Percentiles rank a stretch among this genome's conserved stretches.
phyloP scores from a whole-genome alignment of 1,140 invertebrate genomes.

The Lethocerus indicus region DNA sequence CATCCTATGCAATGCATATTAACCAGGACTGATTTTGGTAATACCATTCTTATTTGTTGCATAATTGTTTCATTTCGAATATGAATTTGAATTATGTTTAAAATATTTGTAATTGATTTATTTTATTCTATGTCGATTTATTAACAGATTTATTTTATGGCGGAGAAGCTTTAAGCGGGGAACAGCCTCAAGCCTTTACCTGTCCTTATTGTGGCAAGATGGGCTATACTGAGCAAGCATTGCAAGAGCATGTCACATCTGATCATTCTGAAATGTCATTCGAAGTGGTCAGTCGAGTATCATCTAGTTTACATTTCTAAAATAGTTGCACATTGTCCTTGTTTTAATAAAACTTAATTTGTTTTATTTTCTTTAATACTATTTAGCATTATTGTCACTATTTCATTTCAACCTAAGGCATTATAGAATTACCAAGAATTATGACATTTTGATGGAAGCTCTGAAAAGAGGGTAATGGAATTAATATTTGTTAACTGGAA shows the following conservation, averaged over 20 bases:
- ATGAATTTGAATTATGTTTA: neutral
- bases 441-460: no score
- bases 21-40: constrained; percentile 90
- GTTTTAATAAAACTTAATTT: neutral
- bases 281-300: constrained; percentile 53
- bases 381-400: neutral
- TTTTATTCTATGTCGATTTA: no score
- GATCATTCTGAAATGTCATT: constrained; percentile 72
- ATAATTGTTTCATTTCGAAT: no score
- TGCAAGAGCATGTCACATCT: constrained; percentile 82
- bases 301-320: neutral
- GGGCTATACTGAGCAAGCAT: constrained; percentile 81
- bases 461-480: no score
- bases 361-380: neutral
- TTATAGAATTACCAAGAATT: no score
- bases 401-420: no score
- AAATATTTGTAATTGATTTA: neutral
- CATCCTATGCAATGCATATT: constrained; percentile 98
- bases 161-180: constrained; percentile 68
- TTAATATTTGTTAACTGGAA: no score
- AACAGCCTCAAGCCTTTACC: constrained; percentile 88
- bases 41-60: no score
- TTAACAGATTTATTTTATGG: constrained; percentile 82
- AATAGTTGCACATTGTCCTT: neutral
- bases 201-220: constrained; percentile 93